These are phyloP conservation scores for Discoglossus pictus DNA, from an alignment of 2,797 vertebrate genomes.

Conservation along the genomic window DNA sequence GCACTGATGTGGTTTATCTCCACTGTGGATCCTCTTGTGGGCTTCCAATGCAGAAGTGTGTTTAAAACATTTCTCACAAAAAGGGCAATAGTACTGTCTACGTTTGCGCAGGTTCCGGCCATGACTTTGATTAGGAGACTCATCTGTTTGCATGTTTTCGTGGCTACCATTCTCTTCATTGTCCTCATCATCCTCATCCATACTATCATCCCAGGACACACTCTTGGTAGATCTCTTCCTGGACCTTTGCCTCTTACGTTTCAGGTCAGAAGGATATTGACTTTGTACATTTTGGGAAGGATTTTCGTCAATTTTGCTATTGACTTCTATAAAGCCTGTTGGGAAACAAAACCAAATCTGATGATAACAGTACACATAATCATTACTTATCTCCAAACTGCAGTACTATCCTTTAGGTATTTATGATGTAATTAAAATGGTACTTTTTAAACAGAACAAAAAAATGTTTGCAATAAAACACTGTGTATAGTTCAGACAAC, in stretches of 20 bases:
- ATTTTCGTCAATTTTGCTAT: no score
- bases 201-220: background rate
- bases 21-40: slow-evolving; percentile 30
- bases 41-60: slow-evolving; percentile 40
- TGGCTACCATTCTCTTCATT: background rate
- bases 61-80: slow-evolving; percentile 27
- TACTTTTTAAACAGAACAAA: no score
- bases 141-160: background rate
- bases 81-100: slow-evolving; percentile 12
- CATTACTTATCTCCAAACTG: no score
- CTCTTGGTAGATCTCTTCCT: background rate
- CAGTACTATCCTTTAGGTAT: no score
- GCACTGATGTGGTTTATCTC: slow-evolving; percentile 35
- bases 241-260: background rate
- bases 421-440: no score
- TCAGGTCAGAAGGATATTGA: background rate
- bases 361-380: no score
- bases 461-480: no score
- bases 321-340: no score
- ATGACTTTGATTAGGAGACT: background rate
- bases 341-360: no score
- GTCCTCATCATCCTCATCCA: background rate
- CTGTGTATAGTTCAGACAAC: no score
- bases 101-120: background rate
- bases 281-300: background rate